Evolutionary conservation across 2,113 vertebrate species (phyloP).

Genomic region (Paradoxurus hermaphroditus): DNA sequence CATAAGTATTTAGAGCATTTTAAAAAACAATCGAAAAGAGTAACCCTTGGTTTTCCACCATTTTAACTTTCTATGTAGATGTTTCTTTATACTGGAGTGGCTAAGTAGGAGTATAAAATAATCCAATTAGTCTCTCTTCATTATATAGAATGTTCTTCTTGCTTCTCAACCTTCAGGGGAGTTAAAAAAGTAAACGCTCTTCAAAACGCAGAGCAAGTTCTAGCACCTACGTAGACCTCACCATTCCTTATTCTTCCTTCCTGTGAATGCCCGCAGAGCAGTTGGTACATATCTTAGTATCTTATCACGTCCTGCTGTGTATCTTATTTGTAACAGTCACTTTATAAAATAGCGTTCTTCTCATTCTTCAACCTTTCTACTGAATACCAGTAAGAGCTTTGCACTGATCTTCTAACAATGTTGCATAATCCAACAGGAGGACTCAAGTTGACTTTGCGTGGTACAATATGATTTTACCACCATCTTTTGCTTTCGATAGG

Average conservation of each 20-base stretch:
- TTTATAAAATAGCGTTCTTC: neutral
- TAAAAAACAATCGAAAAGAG: neutral
- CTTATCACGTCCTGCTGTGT: neutral
- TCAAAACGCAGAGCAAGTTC: neutral
- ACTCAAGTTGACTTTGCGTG: neutral
- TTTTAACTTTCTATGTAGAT: neutral
- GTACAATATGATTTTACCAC: neutral
- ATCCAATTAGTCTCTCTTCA: neutral
- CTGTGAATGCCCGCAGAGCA: neutral
- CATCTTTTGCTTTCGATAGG: neutral
- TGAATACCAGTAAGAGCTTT: neutral
- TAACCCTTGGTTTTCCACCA: neutral
- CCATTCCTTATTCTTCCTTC: neutral
- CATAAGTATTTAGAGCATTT: neutral
- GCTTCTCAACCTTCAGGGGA: neutral
- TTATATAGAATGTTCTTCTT: neutral
- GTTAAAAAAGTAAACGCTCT: neutral
- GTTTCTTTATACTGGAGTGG: neutral
- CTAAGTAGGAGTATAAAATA: neutral
- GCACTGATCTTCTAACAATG: neutral
- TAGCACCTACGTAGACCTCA: neutral
- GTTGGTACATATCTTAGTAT: neutral
- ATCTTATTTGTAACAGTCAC: neutral
- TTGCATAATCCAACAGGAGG: neutral
- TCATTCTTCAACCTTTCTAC: neutral